Evolutionary conservation across 2,888 invertebrate species (phyloP).

Genomic region (Drosophila flavopinicola): DNA sequence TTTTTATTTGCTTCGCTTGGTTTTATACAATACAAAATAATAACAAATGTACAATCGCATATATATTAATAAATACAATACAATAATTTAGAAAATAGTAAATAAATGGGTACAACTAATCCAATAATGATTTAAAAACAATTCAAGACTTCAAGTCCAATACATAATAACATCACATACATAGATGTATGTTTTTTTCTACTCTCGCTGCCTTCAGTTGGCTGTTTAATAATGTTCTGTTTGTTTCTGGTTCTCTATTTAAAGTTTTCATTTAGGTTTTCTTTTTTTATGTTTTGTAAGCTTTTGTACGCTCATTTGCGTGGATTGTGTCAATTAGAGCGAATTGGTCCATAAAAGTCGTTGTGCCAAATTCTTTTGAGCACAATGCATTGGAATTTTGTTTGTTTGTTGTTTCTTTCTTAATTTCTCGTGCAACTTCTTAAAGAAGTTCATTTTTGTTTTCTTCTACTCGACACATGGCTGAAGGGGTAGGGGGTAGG

Average conservation of each 20-base stretch:
- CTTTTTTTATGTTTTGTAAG: constrained; percentile 3
- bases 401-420: constrained; percentile 34
- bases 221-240: constrained; percentile 26
- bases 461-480: constrained; percentile 26
- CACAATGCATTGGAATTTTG: constrained; percentile 68
- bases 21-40: constrained; percentile 43
- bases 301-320: constrained; percentile 75
- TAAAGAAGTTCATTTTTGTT: constrained; percentile 48
- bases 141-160: constrained; percentile 73
- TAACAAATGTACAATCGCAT: constrained; percentile 51
- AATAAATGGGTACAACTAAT: constrained; percentile 34
- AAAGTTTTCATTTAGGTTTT: constrained; percentile 36
- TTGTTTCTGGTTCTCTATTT: constrained; percentile 34
- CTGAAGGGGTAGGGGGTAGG: constrained; percentile 2
- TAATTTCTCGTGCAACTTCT: constrained; percentile 59
- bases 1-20: constrained; percentile 24
- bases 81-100: constrained; percentile 60
- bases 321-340: constrained; percentile 78
- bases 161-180: constrained; percentile 55
- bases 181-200: constrained; percentile 6
- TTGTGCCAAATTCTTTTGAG: constrained; percentile 58
- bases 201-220: constrained; percentile 27
- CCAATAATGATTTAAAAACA: constrained; percentile 51
- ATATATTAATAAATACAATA: constrained; percentile 45
- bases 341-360: constrained; percentile 77